Percentiles rank a stretch among this genome's conserved stretches.
Conservation (phyloP, 1,140 invertebrate genomes). For the Dermatophagoides farinae region DNA sequence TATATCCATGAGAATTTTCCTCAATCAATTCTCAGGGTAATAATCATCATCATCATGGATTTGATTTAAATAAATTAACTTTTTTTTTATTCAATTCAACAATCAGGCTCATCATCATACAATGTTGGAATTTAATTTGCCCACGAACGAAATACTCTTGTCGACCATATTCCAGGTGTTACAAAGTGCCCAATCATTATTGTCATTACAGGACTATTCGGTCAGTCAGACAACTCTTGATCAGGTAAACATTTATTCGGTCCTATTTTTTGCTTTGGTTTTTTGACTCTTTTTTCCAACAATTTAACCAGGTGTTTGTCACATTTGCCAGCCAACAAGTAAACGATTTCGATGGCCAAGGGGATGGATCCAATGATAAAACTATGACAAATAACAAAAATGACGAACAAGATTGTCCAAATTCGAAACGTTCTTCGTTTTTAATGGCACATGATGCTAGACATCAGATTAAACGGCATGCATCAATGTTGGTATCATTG, state of each 20-base stretch:
- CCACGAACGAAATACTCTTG: constrained; percentile 29
- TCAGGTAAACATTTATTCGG: constrained; percentile 33
- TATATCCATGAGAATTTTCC: constrained; percentile 17
- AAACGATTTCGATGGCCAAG: constrained; percentile 6
- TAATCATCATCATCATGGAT: not conserved
- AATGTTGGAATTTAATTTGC: constrained; percentile 25
- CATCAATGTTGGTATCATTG: constrained; percentile 1
- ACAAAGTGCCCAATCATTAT: constrained; percentile 32
- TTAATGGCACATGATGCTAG: not conserved
- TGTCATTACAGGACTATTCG: constrained; percentile 46
- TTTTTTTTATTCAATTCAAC: not conserved
- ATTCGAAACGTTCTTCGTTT: not conserved
- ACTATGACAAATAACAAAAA: not conserved
- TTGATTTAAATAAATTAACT: not conserved
- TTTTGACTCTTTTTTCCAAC: constrained; percentile 3
- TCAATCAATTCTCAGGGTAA: constrained; percentile 14
- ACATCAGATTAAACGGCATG: not conserved
- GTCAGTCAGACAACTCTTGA: constrained; percentile 54
- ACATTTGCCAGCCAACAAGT: constrained; percentile 19
- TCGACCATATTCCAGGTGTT: constrained; percentile 41
- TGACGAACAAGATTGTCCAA: not conserved
- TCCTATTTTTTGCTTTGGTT: not conserved
- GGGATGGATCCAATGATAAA: not conserved
- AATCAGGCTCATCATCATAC: constrained; percentile 19
- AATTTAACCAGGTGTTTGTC: constrained; percentile 14